Evolutionary conservation across 2,888 invertebrate genomes (phyloP), one percentile per base, ranked within the genome.

Genomic region (Cephus pygmeus): DNA sequence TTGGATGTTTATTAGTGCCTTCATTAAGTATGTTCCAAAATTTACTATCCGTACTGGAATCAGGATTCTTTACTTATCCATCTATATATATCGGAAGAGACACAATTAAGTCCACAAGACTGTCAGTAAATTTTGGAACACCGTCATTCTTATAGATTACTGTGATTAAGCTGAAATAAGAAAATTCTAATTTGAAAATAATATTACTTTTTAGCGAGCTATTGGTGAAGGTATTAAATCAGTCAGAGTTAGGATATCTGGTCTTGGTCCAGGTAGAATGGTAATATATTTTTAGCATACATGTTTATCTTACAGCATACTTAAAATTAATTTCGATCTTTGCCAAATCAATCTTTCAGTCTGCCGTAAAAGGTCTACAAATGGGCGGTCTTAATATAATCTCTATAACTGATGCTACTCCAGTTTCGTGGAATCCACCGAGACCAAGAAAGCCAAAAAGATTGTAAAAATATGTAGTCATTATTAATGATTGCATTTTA

Each of bases 341-440:
- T 83, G 30, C 15, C 15, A 40, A 40, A 40, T 40, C 69, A 69
- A 77, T 78, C 40, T 94, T 93, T 81, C 92, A 98, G 98, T 95
- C 98, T 73, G 95, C 98, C 9, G 95, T 99, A 73, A 98, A 98
- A 92, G 99, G 99, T 1, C 91, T 99, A 33, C 96, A 98, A 92
- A 96, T 98, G 96, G 95, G 96, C 75, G 99, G 99, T 23, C 89
- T 98, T 69, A 94, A 97, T 81, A 95, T 99, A 83, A 93, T 98
- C 31, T 98, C 98, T 11, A 94, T 99, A 77, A 98, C 98, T n/a
- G 99, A 99, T 90, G 94, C 93, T 85, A 98, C 99, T 0, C 94
- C 93, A 77, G 95, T 98, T 9, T 96, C 97, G 0, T 96, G 95
- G 95, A 94, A 94, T 91, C 96, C 97, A 56, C 85, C 96, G 4